Percentiles rank a stretch among this genome's conserved stretches.
These are phyloP conservation scores for Polymixis lichenea DNA, from an alignment of 2,888 invertebrate genomes.

Conservation along the genomic window DNA sequence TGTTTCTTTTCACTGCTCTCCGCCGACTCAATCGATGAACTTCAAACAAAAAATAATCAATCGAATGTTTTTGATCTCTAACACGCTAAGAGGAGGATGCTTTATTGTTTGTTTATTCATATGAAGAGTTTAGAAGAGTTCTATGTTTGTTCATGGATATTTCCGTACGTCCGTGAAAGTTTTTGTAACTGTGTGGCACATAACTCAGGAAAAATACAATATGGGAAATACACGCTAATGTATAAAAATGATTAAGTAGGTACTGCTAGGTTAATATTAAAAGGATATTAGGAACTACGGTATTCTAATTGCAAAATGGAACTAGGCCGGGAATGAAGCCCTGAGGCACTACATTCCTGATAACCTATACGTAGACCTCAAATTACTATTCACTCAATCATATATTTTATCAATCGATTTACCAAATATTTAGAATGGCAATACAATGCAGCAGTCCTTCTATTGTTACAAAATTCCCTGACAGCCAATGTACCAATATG, in stretches of 20 bases:
- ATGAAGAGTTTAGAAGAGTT: constrained; percentile 7
- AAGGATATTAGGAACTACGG: neutral
- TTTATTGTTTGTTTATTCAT: constrained; percentile 19
- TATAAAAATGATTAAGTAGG: neutral
- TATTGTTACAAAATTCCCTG: neutral
- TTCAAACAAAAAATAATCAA: constrained; percentile 53
- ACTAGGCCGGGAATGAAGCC: neutral
- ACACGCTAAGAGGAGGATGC: neutral
- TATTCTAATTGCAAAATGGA: constrained; percentile 6
- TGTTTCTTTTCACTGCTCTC: constrained; percentile 73
- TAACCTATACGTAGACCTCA: neutral
- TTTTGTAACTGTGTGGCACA: neutral
- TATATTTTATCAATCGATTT: neutral
- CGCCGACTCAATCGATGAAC: constrained; percentile 63
- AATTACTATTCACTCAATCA: neutral
- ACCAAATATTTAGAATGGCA: neutral
- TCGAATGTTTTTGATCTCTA: constrained; percentile 55
- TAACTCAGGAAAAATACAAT: neutral
- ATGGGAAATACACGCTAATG: neutral
- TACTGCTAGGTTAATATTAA: neutral
- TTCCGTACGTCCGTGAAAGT: neutral
- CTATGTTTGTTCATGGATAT: constrained; percentile 21
- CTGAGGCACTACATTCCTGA: neutral
- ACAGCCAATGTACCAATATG: neutral
- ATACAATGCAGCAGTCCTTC: neutral